Conservation (phyloP, 2,113 vertebrate species). For the Climacteris rufus region DNA sequence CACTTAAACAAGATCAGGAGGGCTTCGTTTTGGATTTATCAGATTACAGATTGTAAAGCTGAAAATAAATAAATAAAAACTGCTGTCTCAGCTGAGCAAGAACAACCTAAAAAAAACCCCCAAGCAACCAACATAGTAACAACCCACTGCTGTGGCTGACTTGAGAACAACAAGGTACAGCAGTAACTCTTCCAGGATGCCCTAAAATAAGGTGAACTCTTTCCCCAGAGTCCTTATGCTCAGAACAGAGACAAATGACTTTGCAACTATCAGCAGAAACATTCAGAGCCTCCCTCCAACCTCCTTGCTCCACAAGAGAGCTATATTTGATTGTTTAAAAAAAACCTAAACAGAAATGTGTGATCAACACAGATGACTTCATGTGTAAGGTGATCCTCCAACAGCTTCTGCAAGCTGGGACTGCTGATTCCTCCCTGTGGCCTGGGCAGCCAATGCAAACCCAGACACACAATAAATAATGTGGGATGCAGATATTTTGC, state of each 20-base stretch:
- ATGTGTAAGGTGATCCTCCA: background rate
- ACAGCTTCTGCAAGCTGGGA: background rate
- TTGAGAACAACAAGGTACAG: background rate
- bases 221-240: background rate
- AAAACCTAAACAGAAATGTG: background rate
- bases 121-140: background rate
- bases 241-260: background rate
- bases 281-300: background rate
- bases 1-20: background rate
- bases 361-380: background rate
- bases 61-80: background rate
- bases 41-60: background rate
- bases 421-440: background rate
- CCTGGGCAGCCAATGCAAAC: background rate
- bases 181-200: background rate
- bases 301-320: background rate
- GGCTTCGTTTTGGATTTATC: background rate
- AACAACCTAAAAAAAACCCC: background rate
- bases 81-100: background rate
- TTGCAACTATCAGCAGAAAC: background rate
- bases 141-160: background rate
- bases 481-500: background rate
- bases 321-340: background rate
- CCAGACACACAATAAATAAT: background rate
- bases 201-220: background rate